Conservation (phyloP, 1,140 invertebrate genomes). For the Meteorus sp. region DNA sequence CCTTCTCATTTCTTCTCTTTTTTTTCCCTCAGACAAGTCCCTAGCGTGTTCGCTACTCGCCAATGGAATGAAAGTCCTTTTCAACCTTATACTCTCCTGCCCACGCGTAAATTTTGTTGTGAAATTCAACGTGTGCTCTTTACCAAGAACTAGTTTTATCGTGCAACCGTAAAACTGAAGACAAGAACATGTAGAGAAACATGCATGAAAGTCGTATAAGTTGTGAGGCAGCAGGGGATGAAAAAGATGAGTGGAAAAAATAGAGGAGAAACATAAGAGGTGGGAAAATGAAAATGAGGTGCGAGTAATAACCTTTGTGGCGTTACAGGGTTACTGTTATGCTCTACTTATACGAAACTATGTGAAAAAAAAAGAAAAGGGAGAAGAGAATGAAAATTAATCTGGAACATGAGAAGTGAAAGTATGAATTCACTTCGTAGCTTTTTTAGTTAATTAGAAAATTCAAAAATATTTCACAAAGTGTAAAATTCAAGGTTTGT, state of each 20-base stretch:
- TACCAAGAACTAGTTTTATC: conserved; percentile 19
- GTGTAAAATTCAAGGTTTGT: too few relatives aligned
- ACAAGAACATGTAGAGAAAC: not conserved
- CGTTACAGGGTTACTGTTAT: not conserved
- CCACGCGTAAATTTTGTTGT: not conserved
- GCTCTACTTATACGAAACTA: too few relatives aligned
- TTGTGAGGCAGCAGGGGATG: not conserved
- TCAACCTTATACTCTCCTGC: not conserved
- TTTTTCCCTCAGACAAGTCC: not conserved
- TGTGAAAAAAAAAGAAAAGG: too few relatives aligned
- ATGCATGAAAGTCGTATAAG: too few relatives aligned
- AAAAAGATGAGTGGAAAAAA: conserved; percentile 1
- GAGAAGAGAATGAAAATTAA: not conserved
- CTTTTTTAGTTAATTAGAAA: too few relatives aligned
- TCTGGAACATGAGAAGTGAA: not conserved
- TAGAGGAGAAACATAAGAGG: conserved; percentile 7
- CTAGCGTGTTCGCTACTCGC: not conserved
- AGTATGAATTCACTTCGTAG: too few relatives aligned
- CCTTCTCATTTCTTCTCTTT: not conserved
- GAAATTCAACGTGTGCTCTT: conserved; percentile 3
- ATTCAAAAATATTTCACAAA: not conserved
- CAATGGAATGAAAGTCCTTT: conserved; percentile 3
- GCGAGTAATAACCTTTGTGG: not conserved
- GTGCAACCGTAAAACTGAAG: conserved; percentile 15
- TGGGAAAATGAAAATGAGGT: too few relatives aligned